Base-by-base conservation (phyloP, 1,140 invertebrate species). In the Cydia fagiglandana region DNA sequence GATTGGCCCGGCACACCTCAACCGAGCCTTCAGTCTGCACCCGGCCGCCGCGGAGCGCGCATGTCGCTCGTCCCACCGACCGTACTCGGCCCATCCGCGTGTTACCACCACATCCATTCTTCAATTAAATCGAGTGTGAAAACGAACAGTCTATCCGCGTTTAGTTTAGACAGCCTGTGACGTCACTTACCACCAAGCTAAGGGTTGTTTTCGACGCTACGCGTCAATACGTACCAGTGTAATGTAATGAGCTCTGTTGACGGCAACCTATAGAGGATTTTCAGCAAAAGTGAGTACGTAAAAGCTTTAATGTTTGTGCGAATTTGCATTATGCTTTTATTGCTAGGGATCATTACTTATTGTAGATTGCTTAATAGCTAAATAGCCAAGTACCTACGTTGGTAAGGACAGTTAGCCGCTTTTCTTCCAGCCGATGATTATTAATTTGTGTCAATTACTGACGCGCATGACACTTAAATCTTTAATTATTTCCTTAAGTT, bases 61-160 rank as follows among this genome's bases (percentile, higher is more conserved):
- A 84, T 82, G 86, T 77, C 76, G 73, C 61, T 47, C 61, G 73
- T 64, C 13, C 64, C 61, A 64, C 38, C 64, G 47, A 13, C 75
- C 38, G 13, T 76, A 64, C 75, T 77, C 70, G 75, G 24, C 28
- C 64, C 73, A 79, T 77, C 77, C 83, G 85, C 87, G 87, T 86
- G 81, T 79, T 79, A 77, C 77, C 77, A 83, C 80, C 83, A 85
- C 78, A 79, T 79, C 76, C 78, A 85, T 83, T 86, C 78, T 83
- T 87, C 84, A 88, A 90, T 87, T 86, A 90, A 88, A 88, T 82
- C 84, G 83, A 80, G 84, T 81, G 87, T 88, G 84, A 78, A 85
- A 81, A 77, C 76, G 74, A 75, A 76, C 81, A 80, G 76, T 64
- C 76, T 68, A 73, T 47, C 74, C 77, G 80, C 86, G 85, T 84